Percentiles rank a stretch among this genome's conserved stretches.
Evolutionary conservation across 1,140 invertebrate species (phyloP).

Genomic region (Hyposmocoma kahamanoa): DNA sequence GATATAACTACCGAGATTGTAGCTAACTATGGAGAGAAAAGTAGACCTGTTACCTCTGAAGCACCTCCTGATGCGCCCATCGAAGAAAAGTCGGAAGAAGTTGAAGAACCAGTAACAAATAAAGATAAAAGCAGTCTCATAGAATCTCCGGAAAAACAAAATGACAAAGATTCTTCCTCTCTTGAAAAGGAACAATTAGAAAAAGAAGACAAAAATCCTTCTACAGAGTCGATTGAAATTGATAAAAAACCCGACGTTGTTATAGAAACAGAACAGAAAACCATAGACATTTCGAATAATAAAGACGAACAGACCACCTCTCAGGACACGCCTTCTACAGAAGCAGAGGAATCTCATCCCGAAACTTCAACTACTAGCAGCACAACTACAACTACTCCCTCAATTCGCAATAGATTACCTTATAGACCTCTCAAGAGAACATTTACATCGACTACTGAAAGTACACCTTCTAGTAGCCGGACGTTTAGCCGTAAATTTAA

Average conservation of each 20-base stretch:
- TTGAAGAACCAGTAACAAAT: background rate
- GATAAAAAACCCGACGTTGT: constrained; percentile 13
- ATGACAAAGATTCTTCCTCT: no score
- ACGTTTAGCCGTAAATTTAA: constrained; percentile 69
- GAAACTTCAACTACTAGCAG: constrained; percentile 33
- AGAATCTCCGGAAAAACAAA: background rate
- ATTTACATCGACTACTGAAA: constrained; percentile 60
- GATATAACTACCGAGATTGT: constrained; percentile 26
- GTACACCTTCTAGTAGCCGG: constrained; percentile 52
- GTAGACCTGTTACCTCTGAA: constrained; percentile 15
- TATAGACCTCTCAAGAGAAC: constrained; percentile 60
- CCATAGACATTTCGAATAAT: constrained; percentile 20
- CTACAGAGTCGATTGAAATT: background rate
- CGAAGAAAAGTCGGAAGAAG: background rate
- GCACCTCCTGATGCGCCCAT: background rate
- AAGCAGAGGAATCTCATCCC: constrained; percentile 16
- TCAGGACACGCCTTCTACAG: constrained; percentile 11
- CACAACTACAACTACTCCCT: constrained; percentile 37
- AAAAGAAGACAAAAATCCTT: constrained; percentile 2
- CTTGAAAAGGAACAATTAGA: background rate
- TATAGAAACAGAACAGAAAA: constrained; percentile 15
- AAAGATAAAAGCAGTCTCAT: constrained; percentile 6
- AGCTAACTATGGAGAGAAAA: constrained; percentile 57
- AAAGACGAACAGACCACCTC: constrained; percentile 14
- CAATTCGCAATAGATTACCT: constrained; percentile 44